Evolutionary conservation across 2,797 vertebrate species (phyloP), one percentile per base, ranked within the genome.

Genomic region (Meda fulgida): DNA sequence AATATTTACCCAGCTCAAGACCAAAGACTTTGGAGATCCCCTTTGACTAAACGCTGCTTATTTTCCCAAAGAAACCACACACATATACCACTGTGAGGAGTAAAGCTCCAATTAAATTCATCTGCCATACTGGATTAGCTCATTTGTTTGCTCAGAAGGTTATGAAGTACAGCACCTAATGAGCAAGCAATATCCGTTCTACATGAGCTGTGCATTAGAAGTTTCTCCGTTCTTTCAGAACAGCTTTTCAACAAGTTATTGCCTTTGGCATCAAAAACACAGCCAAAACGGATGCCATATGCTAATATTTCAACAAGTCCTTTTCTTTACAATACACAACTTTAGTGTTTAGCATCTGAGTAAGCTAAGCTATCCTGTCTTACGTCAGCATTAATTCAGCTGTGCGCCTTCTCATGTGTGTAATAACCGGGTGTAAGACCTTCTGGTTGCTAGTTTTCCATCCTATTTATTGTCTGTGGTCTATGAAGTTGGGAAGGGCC

Each of bases 91-190:
- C 5, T 48, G 65, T 80, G 71, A 65, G 34, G 77, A 84, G 70
- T 53, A 84, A 60, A 76, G 63, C 79, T 72, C 55, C 87, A 85
- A 88, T 83, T 87, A 87, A 85, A 71, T 76, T 80, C 43, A 85
- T 87, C 80, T 46, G 80, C 80, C 81, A 43, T 78, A 85, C 78
- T 87, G 65, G 72, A 87, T 85, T 77, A 87, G 80, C 83, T 88
- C 80, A 80, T 83, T 29, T 81, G 63, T 81, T 85, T 81, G 72
- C 58, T 87, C 46, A 75, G 55, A 81, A 81, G 80, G 84, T 83
- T 85, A 85, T 80, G 48, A 79, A 72, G 73, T 51, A 34, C 76
- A 5, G 69, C 70, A 86, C 38, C 63, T 73, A 73, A 78, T 70
- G 58, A 76, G 40, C 63, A 18, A 40, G 31, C 34, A 85, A 83